phyloP scores from a whole-genome alignment of 2,113 vertebrate genomes.

The Dicentrarchus labrax region DNA sequence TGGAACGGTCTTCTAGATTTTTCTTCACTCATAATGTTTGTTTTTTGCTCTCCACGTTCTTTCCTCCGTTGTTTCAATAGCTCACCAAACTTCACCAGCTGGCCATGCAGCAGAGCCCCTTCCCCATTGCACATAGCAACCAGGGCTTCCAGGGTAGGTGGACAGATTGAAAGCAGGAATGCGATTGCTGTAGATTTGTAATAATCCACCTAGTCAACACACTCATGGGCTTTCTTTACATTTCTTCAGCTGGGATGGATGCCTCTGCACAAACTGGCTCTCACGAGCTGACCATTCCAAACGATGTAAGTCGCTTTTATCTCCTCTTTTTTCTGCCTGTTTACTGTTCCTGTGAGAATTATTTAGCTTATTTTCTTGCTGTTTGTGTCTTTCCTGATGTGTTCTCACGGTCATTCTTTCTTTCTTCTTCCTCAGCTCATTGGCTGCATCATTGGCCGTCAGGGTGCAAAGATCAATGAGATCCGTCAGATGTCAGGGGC shows the following conservation, averaged over 20 bases:
- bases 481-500: slow-evolving; percentile 99
- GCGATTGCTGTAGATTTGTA: slow-evolving; percentile 41
- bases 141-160: slow-evolving; percentile 95
- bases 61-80: slow-evolving; percentile 74
- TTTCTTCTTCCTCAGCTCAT: slow-evolving; percentile 87
- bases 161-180: slow-evolving; percentile 19
- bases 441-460: slow-evolving; percentile 99
- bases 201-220: slow-evolving; percentile 12
- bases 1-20: neutral
- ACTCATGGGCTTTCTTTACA: slow-evolving; percentile 43
- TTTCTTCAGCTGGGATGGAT: slow-evolving; percentile 91
- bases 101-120: slow-evolving; percentile 98
- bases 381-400: neutral
- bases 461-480: slow-evolving; percentile 99
- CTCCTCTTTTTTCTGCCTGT: neutral
- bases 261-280: slow-evolving; percentile 97
- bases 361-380: neutral
- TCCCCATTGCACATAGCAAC: slow-evolving; percentile 94
- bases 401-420: neutral
- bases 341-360: neutral
- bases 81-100: slow-evolving; percentile 99
- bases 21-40: slow-evolving; percentile 14
- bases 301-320: slow-evolving; percentile 89
- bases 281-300: slow-evolving; percentile 99
- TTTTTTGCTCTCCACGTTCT: slow-evolving; percentile 32